These are phyloP conservation scores for Anorthoa munda DNA, from an alignment of 2,888 invertebrate genomes.

Conservation along the genomic window DNA sequence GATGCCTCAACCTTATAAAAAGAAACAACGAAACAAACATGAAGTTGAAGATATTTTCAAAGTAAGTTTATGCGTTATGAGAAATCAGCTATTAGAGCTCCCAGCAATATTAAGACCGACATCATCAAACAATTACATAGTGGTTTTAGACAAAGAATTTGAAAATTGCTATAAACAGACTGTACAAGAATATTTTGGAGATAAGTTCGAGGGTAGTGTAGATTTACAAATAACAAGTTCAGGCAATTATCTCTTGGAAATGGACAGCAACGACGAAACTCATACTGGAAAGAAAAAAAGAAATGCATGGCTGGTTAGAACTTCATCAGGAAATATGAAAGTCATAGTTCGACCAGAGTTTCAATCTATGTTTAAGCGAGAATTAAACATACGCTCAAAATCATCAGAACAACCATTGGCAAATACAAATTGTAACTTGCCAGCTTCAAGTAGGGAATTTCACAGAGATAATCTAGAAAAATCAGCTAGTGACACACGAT, in stretches of 20 bases:
- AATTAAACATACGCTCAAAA: constrained; percentile 34
- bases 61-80: constrained; percentile 69
- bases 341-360: constrained; percentile 65
- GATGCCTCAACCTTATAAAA: constrained; percentile 42
- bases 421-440: constrained; percentile 65
- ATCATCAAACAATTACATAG: constrained; percentile 75
- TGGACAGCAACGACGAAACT: constrained; percentile 63
- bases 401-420: constrained; percentile 64
- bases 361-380: constrained; percentile 37
- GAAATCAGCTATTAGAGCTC: constrained; percentile 59
- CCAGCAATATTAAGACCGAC: constrained; percentile 75
- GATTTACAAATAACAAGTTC: constrained; percentile 73
- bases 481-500: constrained; percentile 71
- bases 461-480: constrained; percentile 44
- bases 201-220: constrained; percentile 68
- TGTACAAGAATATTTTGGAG: constrained; percentile 66
- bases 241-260: constrained; percentile 71
- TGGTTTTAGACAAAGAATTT: constrained; percentile 83
- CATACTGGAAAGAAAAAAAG: constrained; percentile 12
- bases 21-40: background rate
- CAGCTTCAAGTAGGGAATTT: constrained; percentile 47
- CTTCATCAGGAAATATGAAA: constrained; percentile 77
- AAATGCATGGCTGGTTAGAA: constrained; percentile 76
- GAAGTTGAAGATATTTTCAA: constrained; percentile 56
- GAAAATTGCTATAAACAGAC: constrained; percentile 72